A percentile compares a stretch with the other conserved stretches of the same genome.
Conservation (phyloP, 2,113 vertebrate genomes). For the Thinocorus orbignyianus region DNA sequence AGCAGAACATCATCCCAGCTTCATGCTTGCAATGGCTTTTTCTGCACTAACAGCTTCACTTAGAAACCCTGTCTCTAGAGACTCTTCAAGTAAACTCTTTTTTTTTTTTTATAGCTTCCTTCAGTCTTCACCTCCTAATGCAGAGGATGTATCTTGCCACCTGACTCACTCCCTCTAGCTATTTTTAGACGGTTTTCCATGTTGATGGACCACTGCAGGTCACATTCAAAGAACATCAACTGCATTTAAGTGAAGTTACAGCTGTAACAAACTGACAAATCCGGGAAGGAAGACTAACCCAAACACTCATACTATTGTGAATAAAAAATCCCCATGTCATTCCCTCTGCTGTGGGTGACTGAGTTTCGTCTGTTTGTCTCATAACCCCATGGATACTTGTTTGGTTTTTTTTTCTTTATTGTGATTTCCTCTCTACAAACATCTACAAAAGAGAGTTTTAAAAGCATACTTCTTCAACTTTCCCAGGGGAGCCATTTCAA, state of each 20-base stretch:
- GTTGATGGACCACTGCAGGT: constrained; percentile 7
- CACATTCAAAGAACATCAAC: constrained; percentile 14
- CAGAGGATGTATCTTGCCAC: not conserved
- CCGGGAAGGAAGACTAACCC: not conserved
- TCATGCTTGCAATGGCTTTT: not conserved
- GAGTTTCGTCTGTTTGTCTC: not conserved
- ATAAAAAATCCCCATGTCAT: not conserved
- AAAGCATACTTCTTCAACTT: constrained; percentile 48
- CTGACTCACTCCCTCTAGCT: not conserved
- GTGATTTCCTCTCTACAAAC: constrained; percentile 4
- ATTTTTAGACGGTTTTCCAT: constrained; percentile 42
- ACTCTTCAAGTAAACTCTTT: not conserved
- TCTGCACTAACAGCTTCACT: not conserved
- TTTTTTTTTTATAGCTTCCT: constrained; percentile 1
- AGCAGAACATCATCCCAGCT: not conserved
- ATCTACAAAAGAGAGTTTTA: constrained; percentile 33
- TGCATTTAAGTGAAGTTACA: not conserved
- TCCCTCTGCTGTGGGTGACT: not conserved
- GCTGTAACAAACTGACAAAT: constrained; percentile 23
- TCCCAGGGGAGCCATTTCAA: constrained; percentile 59
- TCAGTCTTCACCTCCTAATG: constrained; percentile 1
- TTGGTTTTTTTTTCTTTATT: not conserved
- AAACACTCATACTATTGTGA: not conserved
- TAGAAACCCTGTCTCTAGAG: not conserved
- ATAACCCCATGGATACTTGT: not conserved